Percentiles rank a stretch among this genome's conserved stretches.
phyloP scores from a whole-genome alignment of 2,113 vertebrate genomes.

The Gopherus evgoodei region DNA sequence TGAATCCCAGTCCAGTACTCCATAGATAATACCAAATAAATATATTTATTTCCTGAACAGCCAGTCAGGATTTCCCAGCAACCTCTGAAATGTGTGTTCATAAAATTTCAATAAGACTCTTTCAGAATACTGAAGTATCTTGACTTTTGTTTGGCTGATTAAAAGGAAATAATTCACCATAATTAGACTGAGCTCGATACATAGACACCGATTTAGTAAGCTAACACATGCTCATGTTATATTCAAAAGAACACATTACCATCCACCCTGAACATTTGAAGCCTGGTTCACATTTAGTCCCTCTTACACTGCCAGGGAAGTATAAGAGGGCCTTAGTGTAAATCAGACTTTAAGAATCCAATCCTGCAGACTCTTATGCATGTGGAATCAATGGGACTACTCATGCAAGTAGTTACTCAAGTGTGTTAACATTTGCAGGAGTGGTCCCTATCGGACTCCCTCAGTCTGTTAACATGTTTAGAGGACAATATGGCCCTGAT shows the following conservation, averaged over 20 bases:
- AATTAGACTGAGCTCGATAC: background rate
- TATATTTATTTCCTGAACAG: background rate
- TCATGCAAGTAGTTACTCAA: background rate
- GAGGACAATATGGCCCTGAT: background rate
- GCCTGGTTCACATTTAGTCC: background rate
- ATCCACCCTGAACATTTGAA: background rate
- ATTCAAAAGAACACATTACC: background rate
- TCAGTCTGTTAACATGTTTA: background rate
- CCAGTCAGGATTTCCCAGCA: background rate
- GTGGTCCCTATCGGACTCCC: background rate
- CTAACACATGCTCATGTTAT: background rate
- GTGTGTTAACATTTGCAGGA: background rate
- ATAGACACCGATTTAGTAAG: background rate
- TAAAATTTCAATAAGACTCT: background rate
- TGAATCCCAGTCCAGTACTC: fast-evolving
- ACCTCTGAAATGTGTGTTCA: background rate
- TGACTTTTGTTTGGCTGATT: background rate
- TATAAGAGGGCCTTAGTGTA: background rate
- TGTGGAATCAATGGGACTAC: background rate
- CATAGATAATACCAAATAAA: background rate
- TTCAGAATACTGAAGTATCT: background rate
- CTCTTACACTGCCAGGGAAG: background rate
- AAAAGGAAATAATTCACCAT: background rate
- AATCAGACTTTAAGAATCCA: background rate
- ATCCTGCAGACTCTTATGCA: fast-evolving